These are phyloP conservation scores for Synanthedon myopaeformis DNA, from an alignment of 2,888 invertebrate genomes.

Conservation along the genomic window DNA sequence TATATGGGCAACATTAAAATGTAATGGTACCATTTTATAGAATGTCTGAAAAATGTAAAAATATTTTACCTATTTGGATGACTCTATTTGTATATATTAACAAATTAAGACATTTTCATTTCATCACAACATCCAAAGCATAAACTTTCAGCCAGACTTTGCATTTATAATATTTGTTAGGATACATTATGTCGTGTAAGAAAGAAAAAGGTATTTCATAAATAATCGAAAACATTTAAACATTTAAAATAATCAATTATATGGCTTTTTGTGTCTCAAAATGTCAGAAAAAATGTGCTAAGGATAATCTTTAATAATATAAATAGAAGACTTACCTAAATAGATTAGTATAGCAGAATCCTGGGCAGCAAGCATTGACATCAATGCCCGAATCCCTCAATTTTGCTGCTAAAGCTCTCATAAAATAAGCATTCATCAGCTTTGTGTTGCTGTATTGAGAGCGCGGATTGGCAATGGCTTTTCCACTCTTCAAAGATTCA, in stretches of 20 bases:
- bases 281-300: no score
- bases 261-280: no score
- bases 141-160: no score
- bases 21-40: conserved; percentile 78
- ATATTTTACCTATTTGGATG: background rate
- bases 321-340: conserved; percentile 67
- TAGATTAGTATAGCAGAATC: conserved; percentile 82
- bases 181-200: no score
- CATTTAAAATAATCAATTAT: no score
- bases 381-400: conserved; percentile 69
- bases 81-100: no score
- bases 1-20: conserved; percentile 78
- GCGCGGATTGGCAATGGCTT: conserved; percentile 46
- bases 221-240: no score
- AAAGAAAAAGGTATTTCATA: no score
- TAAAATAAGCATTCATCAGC: conserved; percentile 81
- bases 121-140: no score
- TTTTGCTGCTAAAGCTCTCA: conserved; percentile 72
- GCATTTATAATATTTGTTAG: no score
- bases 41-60: conserved; percentile 31
- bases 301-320: background rate
- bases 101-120: no score
- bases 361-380: conserved; percentile 80
- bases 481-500: conserved; percentile 37
- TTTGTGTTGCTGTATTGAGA: conserved; percentile 82